Evolutionary conservation across 2,888 invertebrate genomes (phyloP).

Genomic region (Calliopum simillimum): DNA sequence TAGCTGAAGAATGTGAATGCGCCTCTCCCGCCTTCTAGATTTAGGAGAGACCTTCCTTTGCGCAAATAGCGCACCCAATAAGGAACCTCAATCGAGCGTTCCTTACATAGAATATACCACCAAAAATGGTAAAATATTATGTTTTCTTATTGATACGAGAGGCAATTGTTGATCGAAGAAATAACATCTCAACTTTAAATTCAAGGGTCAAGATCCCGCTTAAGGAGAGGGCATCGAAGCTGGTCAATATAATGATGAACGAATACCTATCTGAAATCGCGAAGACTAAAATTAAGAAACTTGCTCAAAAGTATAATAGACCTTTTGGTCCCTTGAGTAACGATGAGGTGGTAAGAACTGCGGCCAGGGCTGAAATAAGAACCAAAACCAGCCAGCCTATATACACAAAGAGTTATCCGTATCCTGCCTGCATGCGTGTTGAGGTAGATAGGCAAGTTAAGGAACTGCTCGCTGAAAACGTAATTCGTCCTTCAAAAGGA

Average conservation of each 20-base stretch:
- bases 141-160: no score
- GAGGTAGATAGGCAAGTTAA: conserved; percentile 36
- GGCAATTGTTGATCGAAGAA: conserved; percentile 3
- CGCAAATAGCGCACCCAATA: no score
- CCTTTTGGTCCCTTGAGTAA: neutral
- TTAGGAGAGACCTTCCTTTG: no score
- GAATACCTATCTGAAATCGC: neutral
- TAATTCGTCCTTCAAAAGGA: conserved; percentile 33
- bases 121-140: no score
- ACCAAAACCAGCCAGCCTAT: conserved; percentile 34
- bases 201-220: neutral
- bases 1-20: no score
- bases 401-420: conserved; percentile 38
- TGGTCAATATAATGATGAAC: neutral
- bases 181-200: neutral
- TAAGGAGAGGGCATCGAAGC: neutral
- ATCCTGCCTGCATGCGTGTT: conserved; percentile 31
- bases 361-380: conserved; percentile 38
- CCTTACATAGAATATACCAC: no score
- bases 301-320: neutral
- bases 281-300: neutral
- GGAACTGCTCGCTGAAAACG: conserved; percentile 23
- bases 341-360: conserved; percentile 21
- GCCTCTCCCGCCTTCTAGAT: no score
- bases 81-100: no score